phyloP scores from a whole-genome alignment of 1,140 invertebrate species.

The Papilio xuthus region DNA sequence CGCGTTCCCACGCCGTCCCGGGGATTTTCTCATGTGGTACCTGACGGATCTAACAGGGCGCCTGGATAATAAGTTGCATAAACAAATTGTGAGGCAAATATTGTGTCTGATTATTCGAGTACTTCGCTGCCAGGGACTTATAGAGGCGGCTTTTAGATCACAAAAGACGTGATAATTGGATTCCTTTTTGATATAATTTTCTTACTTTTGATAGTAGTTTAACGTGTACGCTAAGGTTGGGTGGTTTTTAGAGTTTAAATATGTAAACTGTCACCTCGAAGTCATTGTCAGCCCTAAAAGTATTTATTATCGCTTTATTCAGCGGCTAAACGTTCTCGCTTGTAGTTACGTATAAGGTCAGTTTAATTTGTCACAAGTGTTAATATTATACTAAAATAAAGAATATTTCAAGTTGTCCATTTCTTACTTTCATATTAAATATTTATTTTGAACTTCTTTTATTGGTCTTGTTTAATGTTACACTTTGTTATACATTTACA shows the following conservation, averaged over 20 bases:
- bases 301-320: constrained; percentile 24
- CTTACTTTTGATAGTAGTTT: constrained; percentile 66
- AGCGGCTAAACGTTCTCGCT: constrained; percentile 23
- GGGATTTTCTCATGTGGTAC: constrained; percentile 65
- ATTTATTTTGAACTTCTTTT: neutral
- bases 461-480: neutral
- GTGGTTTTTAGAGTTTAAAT: constrained; percentile 36
- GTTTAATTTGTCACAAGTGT: constrained; percentile 19
- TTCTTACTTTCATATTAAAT: neutral
- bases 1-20: constrained; percentile 73
- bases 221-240: constrained; percentile 47
- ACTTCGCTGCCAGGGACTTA: constrained; percentile 45
- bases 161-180: constrained; percentile 74
- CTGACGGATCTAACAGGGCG: constrained; percentile 66
- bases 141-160: constrained; percentile 75
- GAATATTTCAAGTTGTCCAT: neutral
- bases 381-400: constrained; percentile 21
- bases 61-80: constrained; percentile 62
- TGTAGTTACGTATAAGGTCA: neutral
- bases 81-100: constrained; percentile 75
- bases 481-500: too few species aligned
- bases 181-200: constrained; percentile 64
- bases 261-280: constrained; percentile 1
- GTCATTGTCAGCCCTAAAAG: constrained; percentile 34
- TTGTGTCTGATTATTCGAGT: constrained; percentile 69